A percentile compares a stretch with the other conserved stretches of the same genome.
Conservation (phyloP, 2,113 vertebrate genomes). For the Regulus satrapa region DNA sequence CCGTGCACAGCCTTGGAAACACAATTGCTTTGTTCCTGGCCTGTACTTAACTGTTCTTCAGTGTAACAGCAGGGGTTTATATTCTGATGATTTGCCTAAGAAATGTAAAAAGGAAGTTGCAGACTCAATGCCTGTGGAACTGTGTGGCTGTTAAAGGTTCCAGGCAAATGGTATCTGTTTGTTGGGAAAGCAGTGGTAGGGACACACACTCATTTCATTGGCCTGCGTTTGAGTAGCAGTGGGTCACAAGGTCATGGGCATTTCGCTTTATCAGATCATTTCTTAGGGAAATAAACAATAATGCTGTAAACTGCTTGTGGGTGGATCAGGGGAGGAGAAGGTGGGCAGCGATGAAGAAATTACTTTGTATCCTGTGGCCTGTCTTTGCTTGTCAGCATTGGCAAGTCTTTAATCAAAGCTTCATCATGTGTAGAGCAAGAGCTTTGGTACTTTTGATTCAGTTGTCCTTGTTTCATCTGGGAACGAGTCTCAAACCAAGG, state of each 20-base stretch:
- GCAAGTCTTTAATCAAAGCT: not conserved
- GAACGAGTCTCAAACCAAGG: not conserved
- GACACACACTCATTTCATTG: not conserved
- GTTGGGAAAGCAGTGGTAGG: not conserved
- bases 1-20: not conserved
- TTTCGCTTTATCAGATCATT: not conserved
- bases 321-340: not conserved
- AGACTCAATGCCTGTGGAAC: not conserved
- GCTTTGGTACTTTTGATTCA: not conserved
- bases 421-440: not conserved
- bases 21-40: not conserved
- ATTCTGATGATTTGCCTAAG: not conserved
- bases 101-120: not conserved
- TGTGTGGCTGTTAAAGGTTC: not conserved
- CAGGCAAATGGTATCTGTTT: not conserved
- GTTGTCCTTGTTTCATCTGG: too few species aligned
- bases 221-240: not conserved
- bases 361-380: not conserved
- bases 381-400: not conserved
- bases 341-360: not conserved
- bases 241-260: not conserved
- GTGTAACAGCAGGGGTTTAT: not conserved
- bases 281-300: not conserved
- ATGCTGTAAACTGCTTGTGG: not conserved
- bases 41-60: not conserved